These are phyloP conservation scores for Leptinotarsa undecemlineata DNA, from an alignment of 1,140 invertebrate genomes.

Conservation along the genomic window DNA sequence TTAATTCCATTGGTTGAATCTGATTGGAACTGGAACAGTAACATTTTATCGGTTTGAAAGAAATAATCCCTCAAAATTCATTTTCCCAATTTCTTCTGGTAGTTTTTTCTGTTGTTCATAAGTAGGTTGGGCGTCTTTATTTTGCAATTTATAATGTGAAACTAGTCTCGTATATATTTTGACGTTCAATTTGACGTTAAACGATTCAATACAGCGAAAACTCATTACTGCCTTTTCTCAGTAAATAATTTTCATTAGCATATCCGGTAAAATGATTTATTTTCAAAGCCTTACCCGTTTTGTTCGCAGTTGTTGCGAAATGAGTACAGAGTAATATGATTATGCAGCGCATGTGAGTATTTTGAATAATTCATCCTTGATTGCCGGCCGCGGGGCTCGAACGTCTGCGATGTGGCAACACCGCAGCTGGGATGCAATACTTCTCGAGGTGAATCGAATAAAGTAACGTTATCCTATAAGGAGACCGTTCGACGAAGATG, in stretches of 20 bases:
- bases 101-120: too few relatives aligned
- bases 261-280: constrained; percentile 4
- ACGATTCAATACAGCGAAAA: too few relatives aligned
- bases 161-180: too few relatives aligned
- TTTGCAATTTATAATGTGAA: too few relatives aligned
- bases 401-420: constrained; percentile 1
- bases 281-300: background rate
- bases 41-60: too few relatives aligned
- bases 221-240: too few relatives aligned
- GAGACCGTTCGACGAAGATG: constrained; percentile 7
- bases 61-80: too few relatives aligned
- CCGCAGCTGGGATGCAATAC: background rate
- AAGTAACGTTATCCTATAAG: constrained; percentile 30
- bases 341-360: background rate
- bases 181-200: too few relatives aligned
- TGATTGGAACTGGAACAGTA: too few relatives aligned
- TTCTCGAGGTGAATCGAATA: constrained; percentile 32
- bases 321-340: background rate
- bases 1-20: too few relatives aligned
- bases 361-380: constrained; percentile 1
- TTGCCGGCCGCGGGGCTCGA: background rate
- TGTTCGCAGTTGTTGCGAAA: background rate
- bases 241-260: background rate
- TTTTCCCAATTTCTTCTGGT: too few relatives aligned
- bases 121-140: too few relatives aligned